A percentile compares a stretch with the other conserved stretches of the same genome.
These are phyloP conservation scores for Sebastes steindachneri DNA, from an alignment of 2,797 vertebrate genomes.

Conservation along the genomic window DNA sequence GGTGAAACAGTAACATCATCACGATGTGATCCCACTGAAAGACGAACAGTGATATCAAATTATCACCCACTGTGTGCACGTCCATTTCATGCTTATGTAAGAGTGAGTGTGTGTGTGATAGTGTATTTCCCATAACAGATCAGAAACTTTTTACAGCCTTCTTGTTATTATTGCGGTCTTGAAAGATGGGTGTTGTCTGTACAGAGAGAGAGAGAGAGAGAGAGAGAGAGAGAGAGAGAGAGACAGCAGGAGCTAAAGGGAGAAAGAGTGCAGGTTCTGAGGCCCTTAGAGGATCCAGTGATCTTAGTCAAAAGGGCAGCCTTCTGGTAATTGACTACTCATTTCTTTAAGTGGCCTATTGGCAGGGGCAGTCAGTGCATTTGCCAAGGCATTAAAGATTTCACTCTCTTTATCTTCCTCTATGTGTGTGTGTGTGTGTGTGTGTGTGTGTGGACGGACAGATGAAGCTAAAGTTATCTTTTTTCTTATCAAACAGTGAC, in stretches of 20 bases:
- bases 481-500: slow-evolving; percentile 30
- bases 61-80: not conserved
- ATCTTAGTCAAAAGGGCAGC: slow-evolving; percentile 77
- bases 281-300: slow-evolving; percentile 57
- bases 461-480: slow-evolving; percentile 19
- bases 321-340: slow-evolving; percentile 83
- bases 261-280: slow-evolving; percentile 13
- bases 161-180: slow-evolving; percentile 15
- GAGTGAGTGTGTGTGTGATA: not conserved
- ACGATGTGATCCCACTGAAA: slow-evolving; percentile 8
- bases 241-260: not conserved
- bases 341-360: slow-evolving; percentile 85
- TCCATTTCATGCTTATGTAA: not conserved
- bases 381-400: slow-evolving; percentile 80
- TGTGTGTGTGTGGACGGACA: slow-evolving; percentile 18
- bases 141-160: slow-evolving; percentile 12
- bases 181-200: slow-evolving; percentile 16
- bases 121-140: slow-evolving; percentile 1
- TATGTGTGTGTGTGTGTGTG: slow-evolving; percentile 3
- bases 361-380: slow-evolving; percentile 73
- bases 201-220: not conserved
- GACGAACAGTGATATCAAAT: slow-evolving; percentile 3
- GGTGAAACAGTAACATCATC: not conserved
- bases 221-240: not conserved
- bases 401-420: slow-evolving; percentile 54